Conservation (phyloP, 2,113 vertebrate species). For the Scartelaos histophorus region DNA sequence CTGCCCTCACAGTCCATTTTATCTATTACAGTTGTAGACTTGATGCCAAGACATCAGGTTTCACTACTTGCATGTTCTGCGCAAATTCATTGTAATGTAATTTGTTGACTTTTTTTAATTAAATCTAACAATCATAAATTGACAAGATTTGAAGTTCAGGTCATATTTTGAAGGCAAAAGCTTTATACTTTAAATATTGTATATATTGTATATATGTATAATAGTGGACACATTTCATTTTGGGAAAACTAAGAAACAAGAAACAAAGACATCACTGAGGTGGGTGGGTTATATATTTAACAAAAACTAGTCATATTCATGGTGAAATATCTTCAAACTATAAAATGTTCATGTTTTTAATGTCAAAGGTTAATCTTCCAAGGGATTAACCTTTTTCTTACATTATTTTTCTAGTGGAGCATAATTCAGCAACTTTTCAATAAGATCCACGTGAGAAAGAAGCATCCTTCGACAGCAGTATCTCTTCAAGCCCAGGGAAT, state of each 20-base stretch:
- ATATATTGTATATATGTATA: too few species aligned
- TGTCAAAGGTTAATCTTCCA: neutral
- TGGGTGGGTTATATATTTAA: constrained; percentile 54
- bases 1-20: constrained; percentile 30
- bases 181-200: too few species aligned
- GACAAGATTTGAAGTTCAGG: too few species aligned
- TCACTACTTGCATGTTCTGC: constrained; percentile 52
- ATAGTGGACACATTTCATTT: too few species aligned
- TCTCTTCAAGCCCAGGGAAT: constrained; percentile 94
- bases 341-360: constrained; percentile 5
- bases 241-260: neutral
- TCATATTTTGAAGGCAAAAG: too few species aligned
- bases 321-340: neutral
- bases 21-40: constrained; percentile 44
- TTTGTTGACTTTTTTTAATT: constrained; percentile 61
- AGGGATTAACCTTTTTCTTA: too few species aligned
- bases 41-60: constrained; percentile 34
- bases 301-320: neutral
- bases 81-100: constrained; percentile 33
- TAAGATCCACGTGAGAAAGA: constrained; percentile 95
- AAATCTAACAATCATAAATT: constrained; percentile 35
- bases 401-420: constrained; percentile 93
- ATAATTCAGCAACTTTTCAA: constrained; percentile 97
- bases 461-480: constrained; percentile 98
- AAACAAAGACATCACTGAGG: neutral